Conservation (phyloP, 2,888 invertebrate genomes). For the Xestia rhomboidea region DNA sequence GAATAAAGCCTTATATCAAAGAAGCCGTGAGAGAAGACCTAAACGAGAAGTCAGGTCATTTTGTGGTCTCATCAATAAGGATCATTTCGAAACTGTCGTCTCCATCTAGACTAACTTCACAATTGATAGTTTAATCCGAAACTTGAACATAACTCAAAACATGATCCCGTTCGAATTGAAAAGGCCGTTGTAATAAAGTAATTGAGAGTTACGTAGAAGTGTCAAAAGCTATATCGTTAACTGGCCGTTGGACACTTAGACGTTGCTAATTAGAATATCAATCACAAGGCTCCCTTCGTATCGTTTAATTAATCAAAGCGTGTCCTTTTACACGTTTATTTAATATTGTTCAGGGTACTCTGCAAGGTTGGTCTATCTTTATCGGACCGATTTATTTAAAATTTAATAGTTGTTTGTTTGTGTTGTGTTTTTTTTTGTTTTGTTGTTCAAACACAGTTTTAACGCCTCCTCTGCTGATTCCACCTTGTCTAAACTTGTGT, state of each 20-base stretch:
- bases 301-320: conserved; percentile 56
- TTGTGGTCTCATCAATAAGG: conserved; percentile 2
- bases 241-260: conserved; percentile 36
- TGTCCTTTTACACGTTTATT: conserved; percentile 58
- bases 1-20: neutral
- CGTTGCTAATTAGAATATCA: conserved; percentile 67
- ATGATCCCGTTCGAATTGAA: conserved; percentile 61
- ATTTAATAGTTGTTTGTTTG: no score
- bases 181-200: conserved; percentile 65
- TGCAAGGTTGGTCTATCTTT: conserved; percentile 45
- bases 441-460: neutral
- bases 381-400: neutral
- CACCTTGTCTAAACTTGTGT: neutral
- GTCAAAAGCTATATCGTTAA: conserved; percentile 55
- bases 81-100: conserved; percentile 14
- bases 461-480: neutral
- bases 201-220: conserved; percentile 54
- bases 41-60: neutral
- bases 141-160: conserved; percentile 36
- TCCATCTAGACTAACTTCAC: conserved; percentile 10
- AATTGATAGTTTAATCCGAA: conserved; percentile 47
- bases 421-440: no score
- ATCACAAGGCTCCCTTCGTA: conserved; percentile 63
- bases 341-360: conserved; percentile 41
- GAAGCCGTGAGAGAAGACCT: no score